Evolutionary conservation across 2,113 vertebrate genomes (phyloP).

Genomic region (Pseudorasbora parva): DNA sequence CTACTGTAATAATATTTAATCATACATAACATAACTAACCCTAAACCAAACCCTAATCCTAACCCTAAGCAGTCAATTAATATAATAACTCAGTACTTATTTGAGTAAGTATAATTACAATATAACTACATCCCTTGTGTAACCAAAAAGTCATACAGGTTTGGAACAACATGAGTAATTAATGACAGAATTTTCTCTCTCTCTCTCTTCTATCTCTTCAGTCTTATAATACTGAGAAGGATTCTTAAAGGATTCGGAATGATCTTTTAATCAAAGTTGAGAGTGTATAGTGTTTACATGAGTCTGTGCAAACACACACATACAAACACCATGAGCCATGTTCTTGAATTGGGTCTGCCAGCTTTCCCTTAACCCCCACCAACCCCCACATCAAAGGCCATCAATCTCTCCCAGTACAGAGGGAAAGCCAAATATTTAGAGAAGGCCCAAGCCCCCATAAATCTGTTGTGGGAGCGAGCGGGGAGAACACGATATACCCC

Average conservation of each 20-base stretch:
- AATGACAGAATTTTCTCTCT: neutral
- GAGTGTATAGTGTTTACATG: neutral
- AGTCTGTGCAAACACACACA: slow-evolving; percentile 33
- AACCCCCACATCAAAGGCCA: slow-evolving; percentile 76
- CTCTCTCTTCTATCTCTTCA: neutral
- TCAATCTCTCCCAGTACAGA: slow-evolving; percentile 80
- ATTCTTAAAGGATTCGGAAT: neutral
- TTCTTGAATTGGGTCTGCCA: slow-evolving; percentile 30
- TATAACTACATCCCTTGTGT: no score
- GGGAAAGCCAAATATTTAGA: slow-evolving; percentile 85
- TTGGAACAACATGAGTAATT: neutral
- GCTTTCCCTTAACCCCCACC: slow-evolving; percentile 48
- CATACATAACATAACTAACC: no score
- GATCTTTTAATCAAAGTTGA: neutral
- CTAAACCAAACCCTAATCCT: no score
- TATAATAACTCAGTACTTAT: no score
- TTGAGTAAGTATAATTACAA: no score
- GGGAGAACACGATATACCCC: slow-evolving; percentile 74
- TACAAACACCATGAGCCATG: slow-evolving; percentile 4
- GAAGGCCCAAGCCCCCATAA: slow-evolving; percentile 81
- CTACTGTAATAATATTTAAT: no score
- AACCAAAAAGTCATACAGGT: neutral
- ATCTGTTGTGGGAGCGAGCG: slow-evolving; percentile 78
- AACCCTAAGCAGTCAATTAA: no score
- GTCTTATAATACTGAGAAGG: neutral